Percentiles rank a stretch among this genome's conserved stretches.
These are phyloP conservation scores for Dendronephthya gigantea DNA, from an alignment of 64 coral and sea anemone species.

Conservation along the genomic window DNA sequence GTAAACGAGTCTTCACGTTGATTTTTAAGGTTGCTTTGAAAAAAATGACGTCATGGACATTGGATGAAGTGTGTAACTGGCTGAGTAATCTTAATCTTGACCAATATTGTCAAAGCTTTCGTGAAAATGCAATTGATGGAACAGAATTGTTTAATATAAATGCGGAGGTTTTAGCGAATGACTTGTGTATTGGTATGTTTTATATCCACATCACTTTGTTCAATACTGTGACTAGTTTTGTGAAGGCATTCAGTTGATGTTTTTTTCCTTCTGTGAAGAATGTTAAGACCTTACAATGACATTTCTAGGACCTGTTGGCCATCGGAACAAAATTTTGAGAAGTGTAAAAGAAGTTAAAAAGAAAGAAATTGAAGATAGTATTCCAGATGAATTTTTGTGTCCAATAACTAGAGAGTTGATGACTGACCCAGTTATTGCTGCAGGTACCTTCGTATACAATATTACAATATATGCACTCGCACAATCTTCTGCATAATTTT, in stretches of 20 bases:
- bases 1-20: not conserved
- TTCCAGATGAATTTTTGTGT: constrained; percentile 93
- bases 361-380: constrained; percentile 73
- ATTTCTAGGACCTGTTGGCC: constrained; percentile 74
- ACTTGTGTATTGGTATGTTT: constrained; percentile 44
- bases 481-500: no score
- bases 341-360: constrained; percentile 79
- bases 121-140: constrained; percentile 85
- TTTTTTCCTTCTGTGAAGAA: not conserved
- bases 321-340: constrained; percentile 88
- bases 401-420: constrained; percentile 93
- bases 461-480: no score
- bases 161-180: constrained; percentile 54
- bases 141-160: constrained; percentile 64
- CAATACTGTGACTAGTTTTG: no score
- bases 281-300: not conserved
- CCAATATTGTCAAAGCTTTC: constrained; percentile 69
- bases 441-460: no score
- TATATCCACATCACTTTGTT: not conserved
- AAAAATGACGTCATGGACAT: constrained; percentile 64
- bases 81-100: constrained; percentile 62
- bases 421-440: constrained; percentile 86
- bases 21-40: constrained; percentile 34
- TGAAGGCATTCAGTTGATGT: not conserved
- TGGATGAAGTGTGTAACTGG: constrained; percentile 88